Base-by-base conservation (phyloP, 2,113 vertebrate genomes). In the Tympanuchus pallidicinctus region DNA sequence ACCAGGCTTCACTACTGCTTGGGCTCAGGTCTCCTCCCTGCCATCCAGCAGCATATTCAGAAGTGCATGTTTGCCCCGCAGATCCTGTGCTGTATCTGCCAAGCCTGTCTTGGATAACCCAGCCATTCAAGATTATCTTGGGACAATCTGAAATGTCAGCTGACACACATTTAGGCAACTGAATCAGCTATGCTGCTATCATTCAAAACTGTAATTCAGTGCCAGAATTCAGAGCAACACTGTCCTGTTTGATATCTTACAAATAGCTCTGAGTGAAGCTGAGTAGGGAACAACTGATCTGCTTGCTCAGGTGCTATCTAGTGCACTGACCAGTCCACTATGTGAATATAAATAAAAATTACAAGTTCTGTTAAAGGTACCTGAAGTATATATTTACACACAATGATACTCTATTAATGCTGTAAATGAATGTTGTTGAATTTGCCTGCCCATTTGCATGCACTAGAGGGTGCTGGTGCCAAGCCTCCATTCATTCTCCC, bases 391-490 rank as follows among this genome's bases (percentile, higher is more conserved):
- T 43, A 64, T 57, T 83, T 71, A 81, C 32, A 70, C 6, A 66
- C 13, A 65, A 57, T 47, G 28, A 16, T 54, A 61, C 57, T 71
- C 4, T 32, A 65, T 13, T 57, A 60, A 24, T 72, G 66, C 36
- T 75, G 67, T 36, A 56, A 81, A 32, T 27, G 54, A 30, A 36
- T 30, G 38, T 72, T 92, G 80, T 38, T 38, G 43, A 10, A 3
- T 47, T 30, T n/a, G 22, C 86, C 70, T 92, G 59, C 63, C 43
- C 63, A 38, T n/a, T 45, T 1, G 24, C 19, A 65, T 59, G 66
- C 95, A 90, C 96, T 96, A 96, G 96, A 90, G 95, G 95, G 95
- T 94, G 96, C 94, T 5, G 92, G n/a, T 82, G 90, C 74, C 95
- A 92, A 82, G 64, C 45, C 54, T 89, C 40, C 0, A 1, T 6